phyloP scores from a whole-genome alignment of 1,140 invertebrate genomes.

The Mya arenaria region DNA sequence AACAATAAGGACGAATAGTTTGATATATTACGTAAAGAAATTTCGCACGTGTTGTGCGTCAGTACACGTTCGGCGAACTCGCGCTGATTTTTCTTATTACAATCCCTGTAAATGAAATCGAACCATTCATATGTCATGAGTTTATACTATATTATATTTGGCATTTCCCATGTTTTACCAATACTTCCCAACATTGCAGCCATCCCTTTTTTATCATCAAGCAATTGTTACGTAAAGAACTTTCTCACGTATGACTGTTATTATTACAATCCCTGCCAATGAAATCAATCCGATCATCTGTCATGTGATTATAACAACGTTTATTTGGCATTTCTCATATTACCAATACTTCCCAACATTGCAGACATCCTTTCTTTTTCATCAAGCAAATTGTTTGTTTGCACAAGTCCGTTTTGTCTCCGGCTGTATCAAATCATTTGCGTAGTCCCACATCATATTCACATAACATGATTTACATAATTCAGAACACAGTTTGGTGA shows the following conservation, averaged over 20 bases:
- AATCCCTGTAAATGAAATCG: no score
- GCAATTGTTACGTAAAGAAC: no score
- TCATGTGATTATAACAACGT: conserved; percentile 67
- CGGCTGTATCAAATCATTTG: conserved; percentile 58
- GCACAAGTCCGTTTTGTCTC: conserved; percentile 56
- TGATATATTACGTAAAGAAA: conserved; percentile 43
- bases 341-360: conserved; percentile 59
- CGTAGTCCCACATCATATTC: conserved; percentile 63
- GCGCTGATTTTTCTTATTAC: conserved; percentile 65
- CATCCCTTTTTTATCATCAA: conserved; percentile 64
- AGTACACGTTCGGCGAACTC: conserved; percentile 63
- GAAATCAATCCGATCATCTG: conserved; percentile 63
- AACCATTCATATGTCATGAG: no score
- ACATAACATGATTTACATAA: no score
- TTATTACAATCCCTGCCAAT: conserved; percentile 67
- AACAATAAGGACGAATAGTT: no score
- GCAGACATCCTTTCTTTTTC: conserved; percentile 62
- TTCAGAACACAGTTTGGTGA: no score
- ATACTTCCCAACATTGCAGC: conserved; percentile 57
- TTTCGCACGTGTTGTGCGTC: conserved; percentile 62
- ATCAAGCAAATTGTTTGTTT: conserved; percentile 52
- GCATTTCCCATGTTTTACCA: conserved; percentile 62
- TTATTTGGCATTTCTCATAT: conserved; percentile 67
- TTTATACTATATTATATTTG: no score
- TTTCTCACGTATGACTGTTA: no score